phyloP scores from a whole-genome alignment of 2,797 vertebrate genomes.

The Kryptolebias ocellatus region DNA sequence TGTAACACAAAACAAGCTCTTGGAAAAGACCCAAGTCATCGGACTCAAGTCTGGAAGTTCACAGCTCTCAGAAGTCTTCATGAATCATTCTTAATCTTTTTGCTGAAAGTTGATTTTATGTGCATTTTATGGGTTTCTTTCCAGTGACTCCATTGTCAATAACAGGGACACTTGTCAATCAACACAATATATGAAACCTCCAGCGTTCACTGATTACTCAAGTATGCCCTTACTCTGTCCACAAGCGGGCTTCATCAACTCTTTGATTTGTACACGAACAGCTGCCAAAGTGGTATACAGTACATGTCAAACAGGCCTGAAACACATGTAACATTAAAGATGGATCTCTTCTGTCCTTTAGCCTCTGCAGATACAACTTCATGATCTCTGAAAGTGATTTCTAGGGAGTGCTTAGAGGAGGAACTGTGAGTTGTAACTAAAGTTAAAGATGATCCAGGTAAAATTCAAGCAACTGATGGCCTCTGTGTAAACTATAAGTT shows the following conservation, averaged over 20 bases:
- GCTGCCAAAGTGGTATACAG: conserved; percentile 67
- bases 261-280: conserved; percentile 78
- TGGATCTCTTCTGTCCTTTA: conserved; percentile 43
- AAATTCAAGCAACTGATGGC: conserved; percentile 22
- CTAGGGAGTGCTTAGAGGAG: conserved; percentile 17
- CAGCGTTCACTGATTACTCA: conserved; percentile 45
- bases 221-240: conserved; percentile 46
- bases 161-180: conserved; percentile 7
- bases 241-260: conserved; percentile 57
- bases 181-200: conserved; percentile 24
- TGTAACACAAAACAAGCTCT: conserved; percentile 54
- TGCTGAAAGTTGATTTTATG: conserved; percentile 16
- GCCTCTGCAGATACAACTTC: conserved; percentile 35
- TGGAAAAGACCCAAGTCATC: conserved; percentile 30
- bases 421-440: not conserved
- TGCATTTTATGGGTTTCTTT: conserved; percentile 3
- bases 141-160: conserved; percentile 14
- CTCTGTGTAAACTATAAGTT: conserved; percentile 12
- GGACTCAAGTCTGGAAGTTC: conserved; percentile 1
- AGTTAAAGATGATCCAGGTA: conserved; percentile 21
- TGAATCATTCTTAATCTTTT: not conserved
- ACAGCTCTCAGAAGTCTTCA: conserved; percentile 5
- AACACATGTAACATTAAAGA: conserved; percentile 61
- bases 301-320: conserved; percentile 44
- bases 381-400: conserved; percentile 59